A percentile compares a stretch with the other conserved stretches of the same genome.
Conservation (phyloP, 1,140 invertebrate species). For the Galleria mellonella region DNA sequence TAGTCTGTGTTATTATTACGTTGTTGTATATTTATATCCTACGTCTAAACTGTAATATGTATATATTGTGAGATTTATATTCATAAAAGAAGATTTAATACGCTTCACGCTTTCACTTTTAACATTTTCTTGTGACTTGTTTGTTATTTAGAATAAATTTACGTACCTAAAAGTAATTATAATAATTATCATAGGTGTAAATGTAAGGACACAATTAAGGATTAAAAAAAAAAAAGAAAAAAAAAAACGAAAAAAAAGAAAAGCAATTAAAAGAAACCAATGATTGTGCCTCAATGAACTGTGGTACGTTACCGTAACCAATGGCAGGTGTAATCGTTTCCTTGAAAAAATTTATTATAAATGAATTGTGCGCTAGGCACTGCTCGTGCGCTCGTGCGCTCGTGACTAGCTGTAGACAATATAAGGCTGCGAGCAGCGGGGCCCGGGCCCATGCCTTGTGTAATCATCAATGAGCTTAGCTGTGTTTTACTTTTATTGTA, state of each 20-base stretch:
- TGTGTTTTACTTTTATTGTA: constrained; percentile 71
- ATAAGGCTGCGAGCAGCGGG: constrained; percentile 44
- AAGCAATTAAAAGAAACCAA: constrained; percentile 73
- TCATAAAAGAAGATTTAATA: constrained; percentile 67
- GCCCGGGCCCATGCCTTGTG: constrained; percentile 53
- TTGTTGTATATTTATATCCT: constrained; percentile 71
- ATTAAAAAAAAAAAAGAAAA: constrained; percentile 40
- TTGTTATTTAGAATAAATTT: constrained; percentile 74
- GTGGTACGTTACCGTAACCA: constrained; percentile 72
- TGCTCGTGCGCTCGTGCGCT: constrained; percentile 11
- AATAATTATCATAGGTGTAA: constrained; percentile 67
- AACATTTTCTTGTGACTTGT: constrained; percentile 65
- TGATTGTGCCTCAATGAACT: constrained; percentile 74
- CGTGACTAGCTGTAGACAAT: constrained; percentile 42
- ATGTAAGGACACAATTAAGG: constrained; percentile 48
- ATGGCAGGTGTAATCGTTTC: constrained; percentile 62
- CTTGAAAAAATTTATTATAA: constrained; percentile 39
- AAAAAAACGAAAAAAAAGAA: constrained; percentile 44
- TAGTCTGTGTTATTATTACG: constrained; percentile 72
- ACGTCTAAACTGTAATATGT: constrained; percentile 66
- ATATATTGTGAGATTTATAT: constrained; percentile 71
- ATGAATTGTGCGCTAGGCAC: constrained; percentile 53
- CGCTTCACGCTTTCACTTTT: constrained; percentile 71
- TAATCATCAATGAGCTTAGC: constrained; percentile 72
- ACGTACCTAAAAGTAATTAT: constrained; percentile 72